A percentile compares a stretch with the other conserved stretches of the same genome.
These are phyloP conservation scores for Lithobates sylvaticus DNA, from an alignment of 2,797 vertebrate species.

Conservation along the genomic window DNA sequence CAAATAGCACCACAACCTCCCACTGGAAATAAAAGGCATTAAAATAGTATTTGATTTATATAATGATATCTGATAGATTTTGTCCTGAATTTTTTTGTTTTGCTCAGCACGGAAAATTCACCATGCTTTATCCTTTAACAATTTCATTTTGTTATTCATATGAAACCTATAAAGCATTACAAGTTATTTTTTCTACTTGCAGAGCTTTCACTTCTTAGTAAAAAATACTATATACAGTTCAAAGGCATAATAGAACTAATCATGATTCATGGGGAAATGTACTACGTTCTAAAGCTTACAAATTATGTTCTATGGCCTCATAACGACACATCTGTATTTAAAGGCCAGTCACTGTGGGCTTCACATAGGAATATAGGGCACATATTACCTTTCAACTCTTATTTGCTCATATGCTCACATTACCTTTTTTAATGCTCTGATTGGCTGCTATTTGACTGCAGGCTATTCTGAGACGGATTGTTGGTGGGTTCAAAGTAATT, in stretches of 20 bases:
- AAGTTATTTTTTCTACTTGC: conserved; percentile 35
- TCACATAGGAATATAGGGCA: not conserved
- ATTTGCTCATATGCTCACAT: not conserved
- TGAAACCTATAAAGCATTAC: conserved; percentile 45
- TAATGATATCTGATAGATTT: conserved; percentile 20
- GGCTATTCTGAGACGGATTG: not conserved
- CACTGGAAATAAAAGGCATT: not conserved
- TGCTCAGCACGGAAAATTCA: conserved; percentile 46
- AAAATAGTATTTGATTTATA: not conserved
- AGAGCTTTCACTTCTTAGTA: conserved; percentile 5
- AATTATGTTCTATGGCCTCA: not conserved
- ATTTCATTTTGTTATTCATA: conserved; percentile 34
- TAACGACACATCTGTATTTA: conserved; percentile 6
- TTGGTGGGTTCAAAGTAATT: not conserved
- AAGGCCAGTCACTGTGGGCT: not conserved
- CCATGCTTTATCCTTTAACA: conserved; percentile 21
- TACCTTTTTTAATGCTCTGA: not conserved
- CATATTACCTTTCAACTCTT: too few species aligned
- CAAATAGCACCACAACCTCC: not conserved
- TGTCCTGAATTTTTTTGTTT: conserved; percentile 17
- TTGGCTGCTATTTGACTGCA: not conserved
- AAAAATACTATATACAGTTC: conserved; percentile 6
- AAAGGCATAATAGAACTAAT: conserved; percentile 37
- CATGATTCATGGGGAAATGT: conserved; percentile 30
- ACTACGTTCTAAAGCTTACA: conserved; percentile 4